phyloP scores from a whole-genome alignment of 2,797 vertebrate genomes.

The Hoplostethus mediterraneus region DNA sequence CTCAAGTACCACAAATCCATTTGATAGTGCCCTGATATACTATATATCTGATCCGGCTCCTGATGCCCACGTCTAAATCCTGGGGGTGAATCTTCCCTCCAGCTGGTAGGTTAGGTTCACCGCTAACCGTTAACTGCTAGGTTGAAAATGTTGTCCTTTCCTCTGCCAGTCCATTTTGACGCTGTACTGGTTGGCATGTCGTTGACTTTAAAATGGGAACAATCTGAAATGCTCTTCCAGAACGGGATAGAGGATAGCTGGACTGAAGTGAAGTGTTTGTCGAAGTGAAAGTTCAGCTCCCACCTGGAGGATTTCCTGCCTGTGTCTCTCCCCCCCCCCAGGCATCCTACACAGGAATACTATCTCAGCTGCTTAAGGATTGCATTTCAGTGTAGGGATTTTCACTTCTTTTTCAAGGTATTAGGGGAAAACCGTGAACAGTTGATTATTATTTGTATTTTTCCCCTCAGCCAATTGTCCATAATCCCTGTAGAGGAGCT shows the following conservation, averaged over 20 bases:
- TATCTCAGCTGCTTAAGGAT: conserved; percentile 57
- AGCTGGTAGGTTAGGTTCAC: conserved; percentile 12
- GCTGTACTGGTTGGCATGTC: conserved; percentile 24
- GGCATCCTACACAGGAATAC: conserved; percentile 31
- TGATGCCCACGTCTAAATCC: not conserved
- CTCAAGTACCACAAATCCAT: too few species aligned
- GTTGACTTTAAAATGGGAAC: conserved; percentile 33
- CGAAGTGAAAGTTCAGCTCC: conserved; percentile 38
- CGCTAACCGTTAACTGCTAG: not conserved
- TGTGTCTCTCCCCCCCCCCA: conserved; percentile 29
- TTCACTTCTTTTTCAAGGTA: conserved; percentile 58
- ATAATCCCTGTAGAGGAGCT: conserved; percentile 75
- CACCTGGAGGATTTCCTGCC: conserved; percentile 55
- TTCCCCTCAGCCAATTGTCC: conserved; percentile 69
- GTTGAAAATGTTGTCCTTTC: not conserved
- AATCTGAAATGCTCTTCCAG: conserved; percentile 32
- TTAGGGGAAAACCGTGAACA: conserved; percentile 70
- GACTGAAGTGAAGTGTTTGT: conserved; percentile 54
- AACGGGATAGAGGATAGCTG: conserved; percentile 24
- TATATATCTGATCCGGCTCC: too few species aligned
- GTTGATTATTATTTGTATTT: conserved; percentile 74
- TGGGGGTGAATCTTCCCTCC: conserved; percentile 1
- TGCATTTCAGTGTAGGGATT: conserved; percentile 57
- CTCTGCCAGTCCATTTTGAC: conserved; percentile 12
- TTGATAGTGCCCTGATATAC: too few species aligned